Conservation (phyloP, 2,113 vertebrate genomes). For the Sander lucioperca region DNA sequence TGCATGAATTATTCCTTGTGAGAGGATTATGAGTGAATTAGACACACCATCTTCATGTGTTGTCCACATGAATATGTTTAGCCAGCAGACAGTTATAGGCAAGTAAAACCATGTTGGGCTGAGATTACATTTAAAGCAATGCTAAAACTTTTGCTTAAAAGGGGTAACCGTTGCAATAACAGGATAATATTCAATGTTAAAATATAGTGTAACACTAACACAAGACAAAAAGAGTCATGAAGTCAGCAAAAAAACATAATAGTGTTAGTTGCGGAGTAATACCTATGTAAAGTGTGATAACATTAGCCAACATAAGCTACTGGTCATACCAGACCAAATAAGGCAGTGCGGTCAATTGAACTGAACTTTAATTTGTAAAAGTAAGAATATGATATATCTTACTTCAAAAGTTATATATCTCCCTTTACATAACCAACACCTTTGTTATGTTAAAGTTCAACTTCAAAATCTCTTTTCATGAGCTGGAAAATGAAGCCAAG, state of each 20-base stretch:
- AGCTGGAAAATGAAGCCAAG: background rate
- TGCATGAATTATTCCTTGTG: background rate
- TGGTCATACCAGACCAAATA: background rate
- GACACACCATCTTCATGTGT: background rate
- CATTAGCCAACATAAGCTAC: background rate
- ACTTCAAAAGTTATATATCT: background rate
- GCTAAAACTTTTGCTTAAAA: background rate
- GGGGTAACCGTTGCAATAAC: background rate
- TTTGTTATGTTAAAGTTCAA: background rate
- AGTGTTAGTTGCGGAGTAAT: background rate
- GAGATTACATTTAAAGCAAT: background rate
- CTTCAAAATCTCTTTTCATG: background rate
- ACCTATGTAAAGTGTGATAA: background rate
- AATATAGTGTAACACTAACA: background rate
- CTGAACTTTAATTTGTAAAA: background rate
- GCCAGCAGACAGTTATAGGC: background rate
- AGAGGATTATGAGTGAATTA: conserved; percentile 1
- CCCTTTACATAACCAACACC: background rate
- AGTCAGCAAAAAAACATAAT: background rate
- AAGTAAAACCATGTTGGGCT: background rate
- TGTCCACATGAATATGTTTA: conserved; percentile 5
- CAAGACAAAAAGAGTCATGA: background rate
- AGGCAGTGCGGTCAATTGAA: background rate
- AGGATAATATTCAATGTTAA: background rate
- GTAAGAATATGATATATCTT: background rate